Evolutionary conservation across 2,113 vertebrate species (phyloP).

Genomic region (Gobius niger): DNA sequence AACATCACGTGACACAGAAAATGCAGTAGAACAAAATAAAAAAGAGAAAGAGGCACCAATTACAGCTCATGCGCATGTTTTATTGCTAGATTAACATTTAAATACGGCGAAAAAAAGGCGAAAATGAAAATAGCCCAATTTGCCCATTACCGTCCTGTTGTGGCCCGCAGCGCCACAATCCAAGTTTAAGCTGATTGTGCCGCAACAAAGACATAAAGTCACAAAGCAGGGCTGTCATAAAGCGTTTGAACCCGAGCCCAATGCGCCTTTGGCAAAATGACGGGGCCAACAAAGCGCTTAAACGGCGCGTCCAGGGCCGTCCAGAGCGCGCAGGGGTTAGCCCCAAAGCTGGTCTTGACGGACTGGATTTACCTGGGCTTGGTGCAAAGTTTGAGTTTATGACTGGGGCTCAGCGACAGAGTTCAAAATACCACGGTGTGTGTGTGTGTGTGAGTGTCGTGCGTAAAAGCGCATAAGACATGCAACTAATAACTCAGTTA

Average conservation of each 20-base stretch:
- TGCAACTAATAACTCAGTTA: neutral
- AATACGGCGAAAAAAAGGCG: neutral
- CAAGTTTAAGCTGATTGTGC: slow-evolving; percentile 19
- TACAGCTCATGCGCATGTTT: slow-evolving; percentile 3
- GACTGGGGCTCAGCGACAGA: neutral
- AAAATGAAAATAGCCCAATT: neutral
- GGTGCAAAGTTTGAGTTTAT: neutral
- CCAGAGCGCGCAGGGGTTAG: slow-evolving; percentile 22
- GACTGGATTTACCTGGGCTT: slow-evolving; percentile 14
- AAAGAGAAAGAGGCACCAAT: neutral
- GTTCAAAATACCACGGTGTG: neutral
- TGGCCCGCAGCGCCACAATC: slow-evolving; percentile 28
- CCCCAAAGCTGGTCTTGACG: neutral
- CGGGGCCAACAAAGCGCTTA: slow-evolving; percentile 24
- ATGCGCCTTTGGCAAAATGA: slow-evolving; percentile 47
- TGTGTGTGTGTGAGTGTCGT: neutral
- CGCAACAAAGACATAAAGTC: slow-evolving; percentile 38
- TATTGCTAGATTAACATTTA: slow-evolving; percentile 1
- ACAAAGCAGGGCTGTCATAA: slow-evolving; percentile 50
- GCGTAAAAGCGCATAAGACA: neutral
- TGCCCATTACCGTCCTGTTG: neutral
- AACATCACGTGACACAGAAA: neutral
- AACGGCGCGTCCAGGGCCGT: slow-evolving; percentile 27
- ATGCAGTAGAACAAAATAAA: neutral
- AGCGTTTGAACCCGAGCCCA: slow-evolving; percentile 32